phyloP scores from a whole-genome alignment of 2,797 vertebrate species.

The Somateria mollissima region DNA sequence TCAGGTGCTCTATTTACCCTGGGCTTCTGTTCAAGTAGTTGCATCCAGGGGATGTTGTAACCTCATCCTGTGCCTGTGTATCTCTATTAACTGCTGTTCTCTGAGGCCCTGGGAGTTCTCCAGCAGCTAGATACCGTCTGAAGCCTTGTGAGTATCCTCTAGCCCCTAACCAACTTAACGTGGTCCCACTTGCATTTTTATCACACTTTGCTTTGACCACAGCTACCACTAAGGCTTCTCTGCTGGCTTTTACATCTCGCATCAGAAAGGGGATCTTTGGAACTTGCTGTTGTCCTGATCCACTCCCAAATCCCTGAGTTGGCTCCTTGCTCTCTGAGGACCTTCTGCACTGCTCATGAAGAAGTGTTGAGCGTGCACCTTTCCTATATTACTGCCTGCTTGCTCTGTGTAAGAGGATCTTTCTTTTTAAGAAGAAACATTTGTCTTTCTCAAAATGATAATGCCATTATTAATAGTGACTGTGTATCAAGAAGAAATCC shows the following conservation, averaged over 20 bases:
- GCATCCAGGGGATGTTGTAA: neutral
- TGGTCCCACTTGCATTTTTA: neutral
- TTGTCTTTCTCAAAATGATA: neutral
- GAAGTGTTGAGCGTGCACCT: neutral
- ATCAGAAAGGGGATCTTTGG: neutral
- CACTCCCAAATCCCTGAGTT: neutral
- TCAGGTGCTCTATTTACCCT: neutral
- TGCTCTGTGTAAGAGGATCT: neutral
- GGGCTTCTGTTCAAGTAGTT: neutral
- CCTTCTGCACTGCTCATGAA: neutral
- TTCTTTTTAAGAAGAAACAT: too few relatives aligned
- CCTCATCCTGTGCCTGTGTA: neutral
- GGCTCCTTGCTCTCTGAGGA: fast-evolving
- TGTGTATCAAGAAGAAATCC: neutral
- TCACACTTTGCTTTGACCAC: neutral
- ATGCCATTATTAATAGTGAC: neutral
- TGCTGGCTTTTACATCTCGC: neutral
- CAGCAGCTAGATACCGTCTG: neutral
- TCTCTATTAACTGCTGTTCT: neutral
- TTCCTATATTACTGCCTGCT: neutral
- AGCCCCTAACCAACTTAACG: neutral
- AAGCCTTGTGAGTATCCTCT: neutral
- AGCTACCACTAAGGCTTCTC: neutral
- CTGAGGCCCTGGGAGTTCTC: neutral
- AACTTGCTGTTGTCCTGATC: neutral